phyloP scores from a whole-genome alignment of 2,888 invertebrate species.

The Leucoptera coffeella region DNA sequence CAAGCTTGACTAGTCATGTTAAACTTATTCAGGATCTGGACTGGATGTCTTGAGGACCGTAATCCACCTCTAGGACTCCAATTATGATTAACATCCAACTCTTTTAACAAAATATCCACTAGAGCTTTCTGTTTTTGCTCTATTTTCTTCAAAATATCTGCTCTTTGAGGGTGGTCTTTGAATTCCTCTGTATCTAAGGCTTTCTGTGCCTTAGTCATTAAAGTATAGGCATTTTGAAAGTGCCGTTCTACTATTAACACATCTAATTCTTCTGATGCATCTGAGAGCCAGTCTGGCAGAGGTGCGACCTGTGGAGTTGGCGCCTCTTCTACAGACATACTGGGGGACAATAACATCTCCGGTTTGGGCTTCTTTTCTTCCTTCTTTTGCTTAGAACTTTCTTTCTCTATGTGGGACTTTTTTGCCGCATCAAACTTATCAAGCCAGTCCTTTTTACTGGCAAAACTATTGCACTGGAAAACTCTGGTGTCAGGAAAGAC shows the following conservation, averaged over 20 bases:
- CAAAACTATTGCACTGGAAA: conserved; percentile 80
- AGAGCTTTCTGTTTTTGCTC: conserved; percentile 68
- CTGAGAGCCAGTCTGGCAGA: conserved; percentile 81
- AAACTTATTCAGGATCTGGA: conserved; percentile 76
- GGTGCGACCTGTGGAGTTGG: conserved; percentile 29
- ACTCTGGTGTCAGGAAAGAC: conserved; percentile 91
- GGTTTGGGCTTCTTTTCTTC: conserved; percentile 28
- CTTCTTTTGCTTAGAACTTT: conserved; percentile 54
- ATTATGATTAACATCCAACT: conserved; percentile 83
- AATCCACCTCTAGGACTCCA: conserved; percentile 87
- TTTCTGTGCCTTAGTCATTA: conserved; percentile 58
- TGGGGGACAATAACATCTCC: conserved; percentile 36
- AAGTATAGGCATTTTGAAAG: conserved; percentile 84
- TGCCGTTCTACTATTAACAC: conserved; percentile 92
- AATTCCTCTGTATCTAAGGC: conserved; percentile 30
- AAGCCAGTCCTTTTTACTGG: conserved; percentile 86
- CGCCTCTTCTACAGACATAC: conserved; percentile 37
- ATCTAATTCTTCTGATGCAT: conserved; percentile 90
- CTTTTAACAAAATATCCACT: conserved; percentile 82
- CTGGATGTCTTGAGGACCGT: conserved; percentile 76
- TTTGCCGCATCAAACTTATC: conserved; percentile 89
- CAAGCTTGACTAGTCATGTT: conserved; percentile 66
- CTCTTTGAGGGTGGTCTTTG: conserved; percentile 27
- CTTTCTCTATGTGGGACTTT: conserved; percentile 63
- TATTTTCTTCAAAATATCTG: conserved; percentile 48